Evolutionary conservation across 1,140 invertebrate species (phyloP), one percentile per base, ranked within the genome.

Genomic region (Popillia japonica): DNA sequence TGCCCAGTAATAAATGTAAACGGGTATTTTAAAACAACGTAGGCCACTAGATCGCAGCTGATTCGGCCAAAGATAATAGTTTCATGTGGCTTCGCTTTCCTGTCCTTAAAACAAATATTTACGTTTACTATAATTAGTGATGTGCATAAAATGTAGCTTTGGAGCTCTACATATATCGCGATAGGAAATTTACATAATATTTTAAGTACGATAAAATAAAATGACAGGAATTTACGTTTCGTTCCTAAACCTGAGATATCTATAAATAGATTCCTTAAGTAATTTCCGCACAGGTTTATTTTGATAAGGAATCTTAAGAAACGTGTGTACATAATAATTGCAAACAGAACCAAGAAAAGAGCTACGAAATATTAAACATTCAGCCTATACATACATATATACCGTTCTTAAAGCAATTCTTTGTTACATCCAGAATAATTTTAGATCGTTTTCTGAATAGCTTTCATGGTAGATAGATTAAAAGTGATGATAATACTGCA

Each of bases 91-190:
- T 23, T 68, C 61, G 61, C 22, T 22, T 68, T 68, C 61, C 61
- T 68, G 61, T 22, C 27, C 10, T 68, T 68, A 9, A 68, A 68
- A 68, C 61, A 68, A 68, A 68, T 22, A 34, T 68, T 68, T 68
- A 68, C 20, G 22, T 68, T 22, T 22, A 68, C 61, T 68, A 68
- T 68, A 68, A 68, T 68, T 68, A 68, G 61, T 68, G 22, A 20
- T 68, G 27, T 68, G 61, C 61, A 68, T 68, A 68, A 68, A 68
- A 68, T 68, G 61, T 68, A 68, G 20, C 22, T 68, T 68, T 68
- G 44, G 27, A 68, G 61, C 11, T 68, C n/a, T 68, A 68, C 22
- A n/a, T 48, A 48, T 17, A 48, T 34, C 20, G 61, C 61, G 10
- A 20, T 68, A 68, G 61, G 61, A 68, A 68, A 68, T 68, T 68